phyloP scores from a whole-genome alignment of 2,797 vertebrate genomes.

The Triplophysa bombifrons region DNA sequence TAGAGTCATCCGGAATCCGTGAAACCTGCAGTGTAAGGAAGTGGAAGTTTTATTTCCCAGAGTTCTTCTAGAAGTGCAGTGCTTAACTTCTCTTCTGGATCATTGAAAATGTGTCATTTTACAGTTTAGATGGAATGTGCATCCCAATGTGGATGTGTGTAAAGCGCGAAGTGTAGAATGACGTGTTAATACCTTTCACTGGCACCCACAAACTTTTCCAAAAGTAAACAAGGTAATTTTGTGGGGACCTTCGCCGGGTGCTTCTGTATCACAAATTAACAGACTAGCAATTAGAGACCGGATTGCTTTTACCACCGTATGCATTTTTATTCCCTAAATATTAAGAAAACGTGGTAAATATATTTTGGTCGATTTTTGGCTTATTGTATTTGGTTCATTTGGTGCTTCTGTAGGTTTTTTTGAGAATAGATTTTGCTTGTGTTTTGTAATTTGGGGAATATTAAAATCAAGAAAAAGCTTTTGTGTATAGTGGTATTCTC shows the following conservation, averaged over 20 bases:
- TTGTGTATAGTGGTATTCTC: neutral
- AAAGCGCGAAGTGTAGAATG: too few relatives aligned
- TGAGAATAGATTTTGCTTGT: neutral
- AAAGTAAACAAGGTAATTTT: too few relatives aligned
- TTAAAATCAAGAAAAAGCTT: neutral
- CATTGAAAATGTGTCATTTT: neutral
- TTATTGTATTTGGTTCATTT: neutral
- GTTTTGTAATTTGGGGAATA: neutral
- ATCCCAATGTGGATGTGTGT: too few relatives aligned
- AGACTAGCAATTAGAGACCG: neutral
- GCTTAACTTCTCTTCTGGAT: too few relatives aligned
- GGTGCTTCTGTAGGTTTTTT: neutral
- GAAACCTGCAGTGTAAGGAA: slow-evolving; percentile 23
- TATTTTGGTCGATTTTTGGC: neutral
- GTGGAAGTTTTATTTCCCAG: slow-evolving; percentile 17
- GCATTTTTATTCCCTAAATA: neutral
- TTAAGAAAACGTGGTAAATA: neutral
- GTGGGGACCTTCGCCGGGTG: neutral
- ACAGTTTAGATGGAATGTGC: too few relatives aligned
- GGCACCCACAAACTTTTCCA: too few relatives aligned
- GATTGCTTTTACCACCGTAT: neutral
- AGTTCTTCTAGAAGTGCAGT: neutral
- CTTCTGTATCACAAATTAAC: neutral
- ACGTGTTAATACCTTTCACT: too few relatives aligned
- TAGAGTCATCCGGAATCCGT: slow-evolving; percentile 26